phyloP scores from a whole-genome alignment of 2,797 vertebrate species.

The Coccyzus lansbergi region DNA sequence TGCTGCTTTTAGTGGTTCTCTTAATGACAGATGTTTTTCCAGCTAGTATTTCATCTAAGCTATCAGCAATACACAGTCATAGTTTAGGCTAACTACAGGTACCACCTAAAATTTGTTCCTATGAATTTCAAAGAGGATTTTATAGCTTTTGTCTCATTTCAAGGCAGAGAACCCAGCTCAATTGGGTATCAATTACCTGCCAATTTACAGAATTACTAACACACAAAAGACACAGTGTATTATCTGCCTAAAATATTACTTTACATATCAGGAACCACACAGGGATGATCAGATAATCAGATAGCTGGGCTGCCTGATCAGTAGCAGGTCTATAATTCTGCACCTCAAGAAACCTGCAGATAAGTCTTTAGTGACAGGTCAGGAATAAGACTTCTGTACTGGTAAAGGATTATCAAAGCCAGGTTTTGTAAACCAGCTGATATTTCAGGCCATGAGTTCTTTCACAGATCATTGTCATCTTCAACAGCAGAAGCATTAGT shows the following conservation, averaged over 20 bases:
- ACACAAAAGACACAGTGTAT: not conserved
- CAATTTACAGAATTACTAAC: constrained; percentile 41
- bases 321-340: not conserved
- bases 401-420: not conserved
- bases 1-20: not conserved
- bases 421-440: not conserved
- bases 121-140: constrained; percentile 22
- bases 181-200: constrained; percentile 16
- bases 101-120: not conserved
- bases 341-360: not conserved
- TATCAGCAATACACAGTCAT: not conserved
- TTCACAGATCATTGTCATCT: not conserved
- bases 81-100: constrained; percentile 23
- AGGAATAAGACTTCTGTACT: not conserved
- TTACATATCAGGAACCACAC: not conserved
- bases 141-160: not conserved
- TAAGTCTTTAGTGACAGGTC: not conserved
- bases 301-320: not conserved
- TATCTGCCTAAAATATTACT: constrained; percentile 25
- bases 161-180: not conserved
- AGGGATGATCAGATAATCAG: constrained; percentile 13
- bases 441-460: not conserved
- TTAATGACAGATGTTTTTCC: not conserved
- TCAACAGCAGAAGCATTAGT: not conserved
- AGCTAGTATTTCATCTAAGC: constrained; percentile 5